Percentiles rank a stretch among this genome's conserved stretches.
Evolutionary conservation across 2,888 invertebrate genomes (phyloP).

Genomic region (Gari tellinella): DNA sequence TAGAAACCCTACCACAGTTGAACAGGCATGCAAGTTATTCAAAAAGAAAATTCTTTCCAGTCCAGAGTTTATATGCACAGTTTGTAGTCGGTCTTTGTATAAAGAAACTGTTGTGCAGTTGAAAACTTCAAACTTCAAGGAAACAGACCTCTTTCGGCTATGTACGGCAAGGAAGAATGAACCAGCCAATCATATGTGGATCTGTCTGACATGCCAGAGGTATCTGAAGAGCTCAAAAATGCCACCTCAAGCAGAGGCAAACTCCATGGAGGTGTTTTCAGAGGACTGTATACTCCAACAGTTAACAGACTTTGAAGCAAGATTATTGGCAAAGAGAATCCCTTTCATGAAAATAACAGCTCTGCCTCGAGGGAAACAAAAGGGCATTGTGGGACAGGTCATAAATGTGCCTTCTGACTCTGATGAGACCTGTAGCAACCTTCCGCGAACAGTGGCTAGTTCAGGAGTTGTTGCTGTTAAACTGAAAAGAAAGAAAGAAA

Average conservation of each 20-base stretch:
- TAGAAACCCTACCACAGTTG: background rate
- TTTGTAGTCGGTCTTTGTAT: constrained; percentile 3
- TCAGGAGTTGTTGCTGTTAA: constrained; percentile 33
- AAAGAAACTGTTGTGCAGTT: background rate
- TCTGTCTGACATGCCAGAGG: constrained; percentile 20
- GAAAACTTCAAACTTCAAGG: background rate
- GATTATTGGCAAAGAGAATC: constrained; percentile 12
- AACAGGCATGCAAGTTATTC: background rate
- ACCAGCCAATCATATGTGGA: constrained; percentile 1
- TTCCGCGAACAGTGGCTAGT: constrained; percentile 20
- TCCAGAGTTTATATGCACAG: constrained; percentile 10
- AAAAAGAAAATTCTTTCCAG: background rate
- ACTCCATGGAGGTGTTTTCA: constrained; percentile 15
- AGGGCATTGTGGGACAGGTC: constrained; percentile 23
- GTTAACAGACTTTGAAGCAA: constrained; percentile 18
- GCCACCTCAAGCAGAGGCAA: constrained; percentile 30
- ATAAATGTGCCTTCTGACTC: constrained; percentile 34
- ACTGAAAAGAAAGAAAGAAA: constrained; percentile 29
- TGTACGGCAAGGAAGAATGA: background rate
- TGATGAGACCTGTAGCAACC: constrained; percentile 13
- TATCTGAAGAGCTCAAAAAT: constrained; percentile 14
- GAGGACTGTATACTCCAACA: constrained; percentile 3
- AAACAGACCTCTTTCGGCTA: no score
- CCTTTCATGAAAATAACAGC: constrained; percentile 41
- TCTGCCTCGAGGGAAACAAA: constrained; percentile 38